Conservation (phyloP, 2,888 invertebrate genomes). For the Hemicrepidius hirtus region DNA sequence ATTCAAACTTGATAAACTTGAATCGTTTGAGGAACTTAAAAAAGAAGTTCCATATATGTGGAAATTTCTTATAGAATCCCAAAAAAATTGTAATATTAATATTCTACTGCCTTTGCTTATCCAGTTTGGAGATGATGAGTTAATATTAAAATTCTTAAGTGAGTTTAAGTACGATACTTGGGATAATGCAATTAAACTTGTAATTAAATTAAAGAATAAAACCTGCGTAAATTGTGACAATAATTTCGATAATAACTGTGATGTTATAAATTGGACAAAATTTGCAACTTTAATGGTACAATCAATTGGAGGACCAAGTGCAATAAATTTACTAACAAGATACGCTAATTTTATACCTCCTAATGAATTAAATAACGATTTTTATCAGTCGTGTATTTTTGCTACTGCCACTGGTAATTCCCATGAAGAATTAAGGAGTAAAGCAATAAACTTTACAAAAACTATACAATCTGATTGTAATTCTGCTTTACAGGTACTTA, state of each 20-base stretch:
- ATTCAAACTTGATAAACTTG: slow-evolving; percentile 67
- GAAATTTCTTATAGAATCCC: slow-evolving; percentile 74
- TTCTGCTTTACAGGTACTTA: slow-evolving; percentile 36
- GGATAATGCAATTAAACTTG: slow-evolving; percentile 75
- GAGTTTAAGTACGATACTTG: slow-evolving; percentile 77
- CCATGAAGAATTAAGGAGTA: slow-evolving; percentile 30
- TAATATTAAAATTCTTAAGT: slow-evolving; percentile 75
- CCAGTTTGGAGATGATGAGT: slow-evolving; percentile 76
- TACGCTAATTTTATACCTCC: slow-evolving; percentile 75
- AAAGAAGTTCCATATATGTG: slow-evolving; percentile 78
- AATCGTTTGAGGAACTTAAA: slow-evolving; percentile 47
- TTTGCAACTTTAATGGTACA: slow-evolving; percentile 77
- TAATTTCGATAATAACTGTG: slow-evolving; percentile 68
- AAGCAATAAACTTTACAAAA: slow-evolving; percentile 47
- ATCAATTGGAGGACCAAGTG: slow-evolving; percentile 76
- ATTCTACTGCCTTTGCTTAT: slow-evolving; percentile 75
- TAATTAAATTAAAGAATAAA: slow-evolving; percentile 75
- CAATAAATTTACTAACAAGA: slow-evolving; percentile 75
- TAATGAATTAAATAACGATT: slow-evolving; percentile 77
- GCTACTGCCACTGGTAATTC: slow-evolving; percentile 71
- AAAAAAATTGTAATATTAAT: slow-evolving; percentile 73
- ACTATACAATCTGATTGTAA: slow-evolving; percentile 44
- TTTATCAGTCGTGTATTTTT: slow-evolving; percentile 76
- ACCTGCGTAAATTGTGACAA: slow-evolving; percentile 78
- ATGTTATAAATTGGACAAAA: slow-evolving; percentile 77